Percentiles rank a stretch among this genome's conserved stretches.
These are phyloP conservation scores for Trematomus bernacchii DNA, from an alignment of 2,797 vertebrate species.

Conservation along the genomic window DNA sequence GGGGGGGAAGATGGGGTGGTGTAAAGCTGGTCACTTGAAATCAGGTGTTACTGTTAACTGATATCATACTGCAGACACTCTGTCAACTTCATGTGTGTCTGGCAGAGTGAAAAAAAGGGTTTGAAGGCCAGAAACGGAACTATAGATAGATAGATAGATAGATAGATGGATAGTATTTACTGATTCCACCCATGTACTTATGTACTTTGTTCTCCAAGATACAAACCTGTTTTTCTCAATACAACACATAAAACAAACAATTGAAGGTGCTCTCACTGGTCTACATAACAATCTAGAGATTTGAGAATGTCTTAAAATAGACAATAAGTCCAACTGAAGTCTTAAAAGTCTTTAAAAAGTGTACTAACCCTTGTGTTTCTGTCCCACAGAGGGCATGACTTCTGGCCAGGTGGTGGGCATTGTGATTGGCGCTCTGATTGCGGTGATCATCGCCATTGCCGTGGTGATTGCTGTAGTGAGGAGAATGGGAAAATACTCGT, in stretches of 20 bases:
- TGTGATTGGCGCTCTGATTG: constrained; percentile 81
- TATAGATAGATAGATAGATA: not conserved
- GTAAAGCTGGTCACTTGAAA: not conserved
- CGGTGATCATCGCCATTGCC: constrained; percentile 74
- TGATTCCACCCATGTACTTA: no score
- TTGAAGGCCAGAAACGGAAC: not conserved
- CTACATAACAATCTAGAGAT: not conserved
- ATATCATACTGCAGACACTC: not conserved
- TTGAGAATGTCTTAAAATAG: no score
- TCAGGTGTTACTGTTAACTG: constrained; percentile 5
- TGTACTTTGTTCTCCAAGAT: no score
- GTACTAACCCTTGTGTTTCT: constrained; percentile 2
- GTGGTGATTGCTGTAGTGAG: constrained; percentile 78
- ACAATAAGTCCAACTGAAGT: no score
- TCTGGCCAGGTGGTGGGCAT: constrained; percentile 84
- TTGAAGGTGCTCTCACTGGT: not conserved
- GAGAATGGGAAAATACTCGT: constrained; percentile 89
- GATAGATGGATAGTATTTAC: no score
- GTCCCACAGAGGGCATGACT: constrained; percentile 58
- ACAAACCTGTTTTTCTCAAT: no score
- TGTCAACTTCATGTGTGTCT: not conserved
- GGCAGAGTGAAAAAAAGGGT: not conserved
- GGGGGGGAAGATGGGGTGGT: not conserved
- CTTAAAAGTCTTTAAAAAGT: not conserved
- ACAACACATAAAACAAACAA: no score